Evolutionary conservation across 2,797 vertebrate species (phyloP), one percentile per base, ranked within the genome.

Genomic region (Prunella strophiata): DNA sequence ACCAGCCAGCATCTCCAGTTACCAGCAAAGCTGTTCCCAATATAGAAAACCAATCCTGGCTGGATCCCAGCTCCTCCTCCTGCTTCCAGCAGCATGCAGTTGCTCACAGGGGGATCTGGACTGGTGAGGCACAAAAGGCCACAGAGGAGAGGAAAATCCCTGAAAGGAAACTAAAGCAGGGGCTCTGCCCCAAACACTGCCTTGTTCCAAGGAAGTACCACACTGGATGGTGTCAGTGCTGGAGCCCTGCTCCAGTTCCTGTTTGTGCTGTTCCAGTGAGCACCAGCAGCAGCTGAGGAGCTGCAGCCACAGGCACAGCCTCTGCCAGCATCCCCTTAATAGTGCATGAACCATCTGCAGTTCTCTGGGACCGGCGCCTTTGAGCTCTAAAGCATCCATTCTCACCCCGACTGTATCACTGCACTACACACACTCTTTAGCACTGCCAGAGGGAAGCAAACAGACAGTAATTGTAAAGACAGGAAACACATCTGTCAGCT

Each of bases 401-500:
- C 96, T 95, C 97, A 95, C 95, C 96, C 95, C 36, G 66, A 68
- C 30, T 19, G 52, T 68, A 85, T 94, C 92, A 38, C 93, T 58
- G 26, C 85, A 59, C 92, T 92, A 58, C 93, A 73, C 79, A 54
- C 91, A 55, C 94, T 91, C 95, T 51, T 82, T 22, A 96, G 96
- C 97, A 70, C 81, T 81, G 91, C 97, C 96, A 87, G 97, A 91
- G 97, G 96, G 95, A 89, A 93, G 95, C 94, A 89, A 75, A 91
- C 74, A 88, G 92, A 96, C 95, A 93, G 94, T 96, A 96, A 96
- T 94, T 93, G 95, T 91, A 96, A 85, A 80, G 84, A 90, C 80
- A 94, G 94, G 95, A 97, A 96, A 96, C 97, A 92, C 96, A 95
- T 95, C 84, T 96, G 96, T 96, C 96, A 94, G n/a, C 93, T 96